Conservation (phyloP, 1,140 invertebrate genomes). For the Solenopsis invicta region DNA sequence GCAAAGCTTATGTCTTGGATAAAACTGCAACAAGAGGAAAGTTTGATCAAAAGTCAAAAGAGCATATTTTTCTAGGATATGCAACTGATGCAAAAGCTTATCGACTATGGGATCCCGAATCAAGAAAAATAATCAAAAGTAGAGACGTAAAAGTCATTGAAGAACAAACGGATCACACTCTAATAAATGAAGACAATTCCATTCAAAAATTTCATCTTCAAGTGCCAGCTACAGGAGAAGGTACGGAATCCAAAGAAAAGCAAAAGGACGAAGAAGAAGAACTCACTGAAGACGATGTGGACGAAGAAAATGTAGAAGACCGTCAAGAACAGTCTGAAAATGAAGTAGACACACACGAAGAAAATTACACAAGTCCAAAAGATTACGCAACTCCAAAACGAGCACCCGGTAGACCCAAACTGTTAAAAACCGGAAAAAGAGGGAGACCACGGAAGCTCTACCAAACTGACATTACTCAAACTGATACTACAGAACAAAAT, state of each 20-base stretch:
- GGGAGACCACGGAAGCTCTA: not conserved
- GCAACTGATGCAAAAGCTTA: not conserved
- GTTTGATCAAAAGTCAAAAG: not conserved
- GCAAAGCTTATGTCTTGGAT: not conserved
- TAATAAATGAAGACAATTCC: not conserved
- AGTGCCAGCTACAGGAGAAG: not conserved
- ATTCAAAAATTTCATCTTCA: too few species aligned
- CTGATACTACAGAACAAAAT: not conserved
- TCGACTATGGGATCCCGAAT: not conserved
- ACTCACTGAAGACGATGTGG: not conserved
- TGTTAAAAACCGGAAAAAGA: not conserved
- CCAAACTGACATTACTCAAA: not conserved
- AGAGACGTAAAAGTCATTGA: not conserved
- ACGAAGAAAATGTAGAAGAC: not conserved
- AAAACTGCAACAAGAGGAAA: not conserved
- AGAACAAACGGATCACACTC: not conserved
- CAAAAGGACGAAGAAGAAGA: not conserved
- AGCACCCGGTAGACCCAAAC: not conserved
- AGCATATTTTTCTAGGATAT: not conserved
- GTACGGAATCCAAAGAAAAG: not conserved
- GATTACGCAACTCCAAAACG: not conserved
- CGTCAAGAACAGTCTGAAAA: not conserved
- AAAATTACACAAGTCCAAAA: not conserved
- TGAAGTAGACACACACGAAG: not conserved
- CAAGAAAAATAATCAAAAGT: not conserved